phyloP scores from a whole-genome alignment of 2,797 vertebrate species.

The Allobates femoralis region DNA sequence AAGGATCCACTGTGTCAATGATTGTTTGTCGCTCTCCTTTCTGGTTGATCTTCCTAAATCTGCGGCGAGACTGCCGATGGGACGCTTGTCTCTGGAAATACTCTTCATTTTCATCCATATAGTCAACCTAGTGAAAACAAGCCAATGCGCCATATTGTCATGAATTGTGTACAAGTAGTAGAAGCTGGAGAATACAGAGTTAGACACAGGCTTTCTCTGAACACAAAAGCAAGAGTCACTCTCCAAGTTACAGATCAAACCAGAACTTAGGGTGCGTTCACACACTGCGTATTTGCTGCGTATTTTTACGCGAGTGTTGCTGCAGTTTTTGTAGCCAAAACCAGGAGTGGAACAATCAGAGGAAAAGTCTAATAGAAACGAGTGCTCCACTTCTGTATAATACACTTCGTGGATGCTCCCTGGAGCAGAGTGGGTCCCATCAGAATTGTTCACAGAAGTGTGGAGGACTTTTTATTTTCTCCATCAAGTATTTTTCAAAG shows the following conservation, averaged over 20 bases:
- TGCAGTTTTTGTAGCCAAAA: too few relatives aligned
- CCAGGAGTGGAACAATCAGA: too few relatives aligned
- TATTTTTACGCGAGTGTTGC: too few relatives aligned
- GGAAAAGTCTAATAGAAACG: too few relatives aligned
- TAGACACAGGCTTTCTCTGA: background rate
- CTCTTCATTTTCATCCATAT: slow-evolving; percentile 99
- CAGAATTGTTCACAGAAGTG: too few relatives aligned
- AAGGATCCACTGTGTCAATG: slow-evolving; percentile 97
- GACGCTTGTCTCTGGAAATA: slow-evolving; percentile 98
- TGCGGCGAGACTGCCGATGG: slow-evolving; percentile 93
- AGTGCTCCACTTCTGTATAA: too few relatives aligned
- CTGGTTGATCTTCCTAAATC: slow-evolving; percentile 98
- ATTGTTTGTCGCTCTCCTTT: slow-evolving; percentile 98
- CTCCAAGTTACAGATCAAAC: background rate
- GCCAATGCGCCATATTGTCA: background rate
- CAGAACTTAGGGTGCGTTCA: background rate
- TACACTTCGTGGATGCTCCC: too few relatives aligned
- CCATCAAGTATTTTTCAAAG: too few relatives aligned
- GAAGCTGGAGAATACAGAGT: background rate
- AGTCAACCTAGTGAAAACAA: slow-evolving; percentile 87
- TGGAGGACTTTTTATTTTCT: too few relatives aligned
- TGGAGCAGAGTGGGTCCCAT: too few relatives aligned
- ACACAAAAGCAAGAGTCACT: background rate
- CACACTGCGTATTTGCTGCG: too few relatives aligned
- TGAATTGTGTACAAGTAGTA: background rate